Percentiles rank a stretch among this genome's conserved stretches.
Evolutionary conservation across 2,797 vertebrate species (phyloP).

Genomic region (Chaunax sp.): DNA sequence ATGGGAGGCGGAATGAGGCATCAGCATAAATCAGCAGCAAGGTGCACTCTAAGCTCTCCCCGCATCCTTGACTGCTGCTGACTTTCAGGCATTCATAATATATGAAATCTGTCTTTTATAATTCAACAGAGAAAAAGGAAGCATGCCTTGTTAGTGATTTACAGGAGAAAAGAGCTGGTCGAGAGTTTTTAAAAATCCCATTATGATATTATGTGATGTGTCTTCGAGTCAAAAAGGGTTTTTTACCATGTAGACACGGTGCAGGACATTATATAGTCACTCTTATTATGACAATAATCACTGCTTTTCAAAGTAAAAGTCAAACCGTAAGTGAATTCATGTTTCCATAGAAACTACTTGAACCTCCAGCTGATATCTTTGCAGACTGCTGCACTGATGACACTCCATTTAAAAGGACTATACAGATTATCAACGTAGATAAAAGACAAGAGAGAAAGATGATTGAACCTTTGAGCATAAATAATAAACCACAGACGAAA

Average conservation of each 20-base stretch:
- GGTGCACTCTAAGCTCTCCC: slow-evolving; percentile 55
- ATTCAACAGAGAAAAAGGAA: slow-evolving; percentile 75
- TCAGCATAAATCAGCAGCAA: slow-evolving; percentile 56
- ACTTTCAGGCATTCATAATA: slow-evolving; percentile 77
- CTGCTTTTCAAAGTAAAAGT: slow-evolving; percentile 23
- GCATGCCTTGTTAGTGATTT: slow-evolving; percentile 66
- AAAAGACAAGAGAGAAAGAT: slow-evolving; percentile 49
- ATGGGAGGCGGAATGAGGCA: slow-evolving; percentile 38
- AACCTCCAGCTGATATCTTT: slow-evolving; percentile 26
- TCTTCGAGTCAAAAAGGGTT: slow-evolving; percentile 27
- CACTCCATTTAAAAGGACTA: slow-evolving; percentile 56
- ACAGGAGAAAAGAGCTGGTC: slow-evolving; percentile 36
- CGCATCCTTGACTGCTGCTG: slow-evolving; percentile 62
- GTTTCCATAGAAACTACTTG: slow-evolving; percentile 63
- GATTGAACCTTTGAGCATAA: slow-evolving; percentile 59
- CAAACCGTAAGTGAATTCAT: slow-evolving; percentile 34
- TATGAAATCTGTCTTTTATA: slow-evolving; percentile 75
- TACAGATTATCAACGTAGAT: slow-evolving; percentile 44
- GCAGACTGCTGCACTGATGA: slow-evolving; percentile 31
- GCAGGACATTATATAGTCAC: slow-evolving; percentile 6
- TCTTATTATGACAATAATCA: slow-evolving; percentile 25
- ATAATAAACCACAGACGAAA: slow-evolving; percentile 23
- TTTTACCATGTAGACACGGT: background rate
- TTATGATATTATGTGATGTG: slow-evolving; percentile 24
- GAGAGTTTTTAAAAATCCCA: slow-evolving; percentile 24